Base-by-base conservation (phyloP, 2,113 vertebrate genomes). In the Peromyscus polionotus region DNA sequence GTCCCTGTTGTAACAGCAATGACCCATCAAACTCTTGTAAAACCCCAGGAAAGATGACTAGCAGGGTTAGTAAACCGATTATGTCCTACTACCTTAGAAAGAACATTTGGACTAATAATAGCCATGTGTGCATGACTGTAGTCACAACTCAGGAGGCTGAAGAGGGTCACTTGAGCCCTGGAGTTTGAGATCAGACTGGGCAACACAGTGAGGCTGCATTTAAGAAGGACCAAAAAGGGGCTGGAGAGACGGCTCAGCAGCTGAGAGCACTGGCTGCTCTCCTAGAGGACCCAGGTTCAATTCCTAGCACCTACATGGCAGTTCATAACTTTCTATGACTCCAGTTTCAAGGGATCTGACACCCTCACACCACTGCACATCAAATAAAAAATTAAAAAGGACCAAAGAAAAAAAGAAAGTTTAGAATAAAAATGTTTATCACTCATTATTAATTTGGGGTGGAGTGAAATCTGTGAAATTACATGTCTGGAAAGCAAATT, bases 391-490 rank as follows among this genome's bases (percentile, higher is more conserved):
- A 84, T 10, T 28, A 4, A 14, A 45, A 36, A 72, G 36, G 17
- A 73, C 19, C 3, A 59, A 51, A 68, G 67, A 36, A 39, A 36
- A 42, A n/a, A 93, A 28, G 28, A 95, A 91, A 12, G 22, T 61
- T 93, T 7, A 88, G n/a, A 95, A 70, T 75, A 79, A 86, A 84
- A 84, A 91, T 45, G 39, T 11, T 90, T 92, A n/a, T 73, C 63
- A 86, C 73, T 65, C 93, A 51, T 28, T 95, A 93, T 88, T 24
- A 96, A 95, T 57, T 70, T 96, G 90, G 83, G 89, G 36, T 90
- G 67, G 54, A 95, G 20, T 75, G 79, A 10, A 92, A 96, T 97
- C 93, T 67, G 85, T 68, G 81, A 92, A 95, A 86, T 33, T 54
- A 93, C 86, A 81, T 5, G 36, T 28, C 11, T 96, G 33, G 92